Evolutionary conservation across 2,797 vertebrate species (phyloP).

Genomic region (Thunnus albacares): DNA sequence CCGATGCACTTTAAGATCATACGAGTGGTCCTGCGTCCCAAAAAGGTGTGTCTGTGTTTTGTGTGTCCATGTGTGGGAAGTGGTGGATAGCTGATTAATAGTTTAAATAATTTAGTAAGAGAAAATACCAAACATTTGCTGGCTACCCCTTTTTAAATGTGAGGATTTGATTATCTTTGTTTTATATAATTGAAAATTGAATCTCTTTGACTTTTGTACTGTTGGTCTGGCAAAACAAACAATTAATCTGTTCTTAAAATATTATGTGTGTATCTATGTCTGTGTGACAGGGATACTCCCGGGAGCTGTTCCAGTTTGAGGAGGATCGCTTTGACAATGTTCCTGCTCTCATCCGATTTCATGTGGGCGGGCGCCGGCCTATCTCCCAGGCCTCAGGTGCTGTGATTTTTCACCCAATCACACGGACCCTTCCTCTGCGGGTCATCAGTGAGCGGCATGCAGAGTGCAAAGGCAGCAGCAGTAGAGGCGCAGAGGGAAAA

Average conservation of each 20-base stretch:
- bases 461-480: constrained; percentile 12
- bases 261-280: constrained; percentile 39
- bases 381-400: constrained; percentile 89
- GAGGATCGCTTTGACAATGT: constrained; percentile 91
- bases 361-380: constrained; percentile 84
- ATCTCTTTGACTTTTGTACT: not conserved
- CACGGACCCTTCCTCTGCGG: constrained; percentile 84
- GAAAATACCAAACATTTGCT: not conserved
- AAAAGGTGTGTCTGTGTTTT: constrained; percentile 75
- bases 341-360: constrained; percentile 88
- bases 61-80: not conserved
- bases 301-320: constrained; percentile 92
- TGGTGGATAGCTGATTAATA: not conserved
- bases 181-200: too few relatives aligned
- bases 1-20: constrained; percentile 93
- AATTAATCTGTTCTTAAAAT: constrained; percentile 16
- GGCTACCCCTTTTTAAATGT: not conserved
- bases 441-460: constrained; percentile 81
- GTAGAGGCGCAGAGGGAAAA: constrained; percentile 26
- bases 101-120: not conserved
- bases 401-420: constrained; percentile 88
- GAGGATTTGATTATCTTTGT: not conserved
- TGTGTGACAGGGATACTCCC: constrained; percentile 83
- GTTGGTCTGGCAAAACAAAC: too few relatives aligned
- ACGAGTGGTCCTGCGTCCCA: constrained; percentile 88